Conservation (phyloP, 92 coral and sea anemone species). For the Epizoanthus illoricatus region DNA sequence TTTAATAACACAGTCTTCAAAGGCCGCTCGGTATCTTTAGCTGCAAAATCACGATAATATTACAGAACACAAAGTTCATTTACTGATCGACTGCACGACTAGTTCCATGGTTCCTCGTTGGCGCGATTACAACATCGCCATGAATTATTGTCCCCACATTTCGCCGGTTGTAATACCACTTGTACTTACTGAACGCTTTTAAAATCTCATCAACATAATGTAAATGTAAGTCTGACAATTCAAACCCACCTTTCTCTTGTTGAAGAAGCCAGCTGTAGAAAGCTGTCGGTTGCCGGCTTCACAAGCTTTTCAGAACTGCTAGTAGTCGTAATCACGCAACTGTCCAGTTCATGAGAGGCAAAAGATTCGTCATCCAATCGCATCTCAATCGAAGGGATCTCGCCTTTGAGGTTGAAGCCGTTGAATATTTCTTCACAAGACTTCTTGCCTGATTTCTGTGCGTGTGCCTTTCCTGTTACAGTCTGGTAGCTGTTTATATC, state of each 20-base stretch:
- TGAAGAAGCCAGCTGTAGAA: slow-evolving; percentile 1
- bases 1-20: too few relatives aligned
- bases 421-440: neutral
- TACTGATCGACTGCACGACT: too few relatives aligned
- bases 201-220: neutral
- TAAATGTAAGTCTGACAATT: neutral
- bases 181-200: too few relatives aligned
- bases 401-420: neutral
- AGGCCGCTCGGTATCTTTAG: too few relatives aligned
- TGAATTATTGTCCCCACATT: too few relatives aligned
- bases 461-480: neutral
- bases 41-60: too few relatives aligned
- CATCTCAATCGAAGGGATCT: neutral
- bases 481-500: neutral
- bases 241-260: slow-evolving; percentile 4
- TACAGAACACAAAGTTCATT: too few relatives aligned
- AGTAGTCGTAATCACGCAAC: slow-evolving; percentile 1
- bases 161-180: too few relatives aligned
- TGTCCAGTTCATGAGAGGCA: neutral
- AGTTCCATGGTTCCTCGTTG: too few relatives aligned
- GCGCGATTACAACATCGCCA: too few relatives aligned
- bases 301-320: neutral
- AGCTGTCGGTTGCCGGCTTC: slow-evolving; percentile 12
- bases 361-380: neutral
- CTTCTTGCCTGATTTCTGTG: neutral